Percentiles rank a stretch among this genome's conserved stretches.
phyloP scores from a whole-genome alignment of 2,888 invertebrate genomes.

The Eupeodes luniger region DNA sequence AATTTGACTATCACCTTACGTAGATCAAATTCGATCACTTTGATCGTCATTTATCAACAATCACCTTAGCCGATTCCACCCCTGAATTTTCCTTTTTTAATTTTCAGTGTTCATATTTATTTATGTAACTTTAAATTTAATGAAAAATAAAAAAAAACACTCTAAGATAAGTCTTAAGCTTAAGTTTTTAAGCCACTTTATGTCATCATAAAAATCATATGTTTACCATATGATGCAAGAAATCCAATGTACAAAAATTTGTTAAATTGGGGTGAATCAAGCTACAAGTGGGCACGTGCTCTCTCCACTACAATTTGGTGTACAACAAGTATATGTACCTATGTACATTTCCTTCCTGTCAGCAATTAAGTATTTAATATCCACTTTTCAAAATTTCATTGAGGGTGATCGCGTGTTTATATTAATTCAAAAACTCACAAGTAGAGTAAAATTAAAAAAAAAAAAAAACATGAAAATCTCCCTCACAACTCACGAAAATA shows the following conservation, averaged over 20 bases:
- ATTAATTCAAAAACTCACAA: slow-evolving; percentile 34
- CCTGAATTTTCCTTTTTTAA: no score
- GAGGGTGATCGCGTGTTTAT: slow-evolving; percentile 41
- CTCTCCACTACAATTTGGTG: slow-evolving; percentile 20
- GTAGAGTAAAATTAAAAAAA: slow-evolving; percentile 27
- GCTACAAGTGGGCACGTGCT: slow-evolving; percentile 40
- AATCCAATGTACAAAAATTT: background rate
- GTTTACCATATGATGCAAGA: slow-evolving; percentile 51
- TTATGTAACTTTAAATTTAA: no score
- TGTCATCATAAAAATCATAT: slow-evolving; percentile 44
- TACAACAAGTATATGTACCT: slow-evolving; percentile 27
- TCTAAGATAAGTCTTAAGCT: background rate
- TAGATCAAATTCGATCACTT: no score
- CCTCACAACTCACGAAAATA: slow-evolving; percentile 18
- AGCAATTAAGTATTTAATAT: slow-evolving; percentile 75
- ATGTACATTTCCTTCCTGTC: slow-evolving; percentile 64
- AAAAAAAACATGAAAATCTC: slow-evolving; percentile 17
- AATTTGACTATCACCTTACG: no score
- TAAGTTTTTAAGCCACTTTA: background rate
- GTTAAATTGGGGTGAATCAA: slow-evolving; percentile 15
- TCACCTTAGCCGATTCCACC: no score
- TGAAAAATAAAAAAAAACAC: no score
- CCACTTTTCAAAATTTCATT: slow-evolving; percentile 53
- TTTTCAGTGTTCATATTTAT: no score
- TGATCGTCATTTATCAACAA: no score